Percentiles rank a stretch among this genome's conserved stretches.
phyloP scores from a whole-genome alignment of 1,140 invertebrate genomes.

The Daktulosphaira vitifoliae region DNA sequence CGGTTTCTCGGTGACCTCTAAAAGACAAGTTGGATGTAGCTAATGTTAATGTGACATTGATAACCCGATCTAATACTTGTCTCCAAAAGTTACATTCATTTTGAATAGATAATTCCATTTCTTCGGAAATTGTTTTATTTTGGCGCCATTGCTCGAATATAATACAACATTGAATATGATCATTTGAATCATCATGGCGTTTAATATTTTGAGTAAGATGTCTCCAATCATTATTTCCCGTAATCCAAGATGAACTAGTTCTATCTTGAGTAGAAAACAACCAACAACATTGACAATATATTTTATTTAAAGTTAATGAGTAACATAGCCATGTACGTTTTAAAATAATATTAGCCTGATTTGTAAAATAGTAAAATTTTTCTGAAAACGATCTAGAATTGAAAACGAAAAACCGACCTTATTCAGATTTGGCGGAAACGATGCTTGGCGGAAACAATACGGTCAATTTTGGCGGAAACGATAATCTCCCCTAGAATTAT shows the following conservation, averaged over 20 bases:
- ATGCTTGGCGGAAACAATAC: too few species aligned
- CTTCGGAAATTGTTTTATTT: conserved; percentile 10
- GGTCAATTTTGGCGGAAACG: too few species aligned
- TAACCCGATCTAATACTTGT: conserved; percentile 30
- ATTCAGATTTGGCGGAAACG: too few species aligned
- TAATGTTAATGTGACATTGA: conserved; percentile 33
- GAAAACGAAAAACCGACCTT: too few species aligned
- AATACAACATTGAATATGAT: conserved; percentile 7
- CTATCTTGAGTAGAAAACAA: conserved; percentile 13
- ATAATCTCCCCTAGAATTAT: conserved; percentile 4
- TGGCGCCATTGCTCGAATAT: neutral
- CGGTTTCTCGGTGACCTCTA: conserved; percentile 24
- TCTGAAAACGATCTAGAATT: too few species aligned
- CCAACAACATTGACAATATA: conserved; percentile 12
- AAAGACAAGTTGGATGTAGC: conserved; percentile 32
- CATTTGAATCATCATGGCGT: neutral
- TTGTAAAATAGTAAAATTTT: too few species aligned
- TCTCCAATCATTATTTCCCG: conserved; percentile 16
- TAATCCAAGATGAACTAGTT: neutral
- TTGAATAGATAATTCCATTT: conserved; percentile 19
- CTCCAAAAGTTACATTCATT: conserved; percentile 15
- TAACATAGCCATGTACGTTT: too few species aligned
- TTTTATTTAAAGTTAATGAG: conserved; percentile 4
- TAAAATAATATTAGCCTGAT: too few species aligned
- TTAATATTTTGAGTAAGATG: conserved; percentile 11